phyloP scores from a whole-genome alignment of 2,113 vertebrate genomes.

The Coracopsis vasa region DNA sequence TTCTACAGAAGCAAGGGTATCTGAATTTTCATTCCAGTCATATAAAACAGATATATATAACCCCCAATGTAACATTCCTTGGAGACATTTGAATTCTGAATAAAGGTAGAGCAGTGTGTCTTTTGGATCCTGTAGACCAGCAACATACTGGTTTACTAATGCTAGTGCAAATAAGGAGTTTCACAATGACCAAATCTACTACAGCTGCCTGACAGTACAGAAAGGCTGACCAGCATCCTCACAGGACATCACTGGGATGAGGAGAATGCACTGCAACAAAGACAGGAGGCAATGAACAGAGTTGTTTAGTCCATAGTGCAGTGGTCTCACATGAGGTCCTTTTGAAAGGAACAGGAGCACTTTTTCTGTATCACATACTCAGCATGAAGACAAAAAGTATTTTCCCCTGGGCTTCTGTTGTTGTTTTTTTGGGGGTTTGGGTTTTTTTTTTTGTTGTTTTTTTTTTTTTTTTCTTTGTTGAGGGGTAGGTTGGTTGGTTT shows the following conservation, averaged over 20 bases:
- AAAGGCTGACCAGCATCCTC: not conserved
- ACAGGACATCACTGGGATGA: not conserved
- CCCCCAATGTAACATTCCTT: not conserved
- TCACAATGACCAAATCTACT: not conserved
- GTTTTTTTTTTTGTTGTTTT: not conserved
- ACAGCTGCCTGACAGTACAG: not conserved
- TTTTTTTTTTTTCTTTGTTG: not conserved
- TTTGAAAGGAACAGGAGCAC: not conserved
- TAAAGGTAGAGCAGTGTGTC: not conserved
- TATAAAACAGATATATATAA: not conserved
- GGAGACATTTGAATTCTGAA: not conserved
- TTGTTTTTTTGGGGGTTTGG: not conserved
- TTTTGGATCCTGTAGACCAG: not conserved
- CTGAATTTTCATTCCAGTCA: not conserved
- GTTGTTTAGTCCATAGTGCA: not conserved
- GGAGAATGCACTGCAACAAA: not conserved
- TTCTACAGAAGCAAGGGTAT: not conserved
- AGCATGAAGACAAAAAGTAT: not conserved
- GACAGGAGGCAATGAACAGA: not conserved
- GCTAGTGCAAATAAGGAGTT: not conserved
- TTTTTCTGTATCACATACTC: not conserved
- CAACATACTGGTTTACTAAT: accelerated
- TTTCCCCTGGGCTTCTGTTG: not conserved
- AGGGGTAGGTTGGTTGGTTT: not conserved
- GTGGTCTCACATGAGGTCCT: not conserved